Evolutionary conservation across 2,113 vertebrate species (phyloP).

Genomic region (Rostratula benghalensis): DNA sequence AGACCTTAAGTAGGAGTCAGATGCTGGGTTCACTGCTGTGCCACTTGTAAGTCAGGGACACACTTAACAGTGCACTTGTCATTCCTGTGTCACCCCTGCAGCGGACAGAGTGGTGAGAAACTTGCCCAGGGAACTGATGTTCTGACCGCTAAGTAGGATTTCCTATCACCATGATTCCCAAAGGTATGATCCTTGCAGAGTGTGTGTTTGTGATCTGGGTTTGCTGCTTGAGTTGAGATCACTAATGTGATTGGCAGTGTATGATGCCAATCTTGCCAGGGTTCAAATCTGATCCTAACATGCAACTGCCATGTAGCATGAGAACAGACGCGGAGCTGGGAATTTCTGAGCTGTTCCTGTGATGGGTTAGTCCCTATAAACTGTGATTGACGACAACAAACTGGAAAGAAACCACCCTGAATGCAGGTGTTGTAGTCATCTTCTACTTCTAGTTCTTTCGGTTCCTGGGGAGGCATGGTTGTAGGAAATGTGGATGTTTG

Average conservation of each 20-base stretch:
- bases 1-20: not conserved
- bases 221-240: not conserved
- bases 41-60: not conserved
- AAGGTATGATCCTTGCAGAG: not conserved
- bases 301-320: not conserved
- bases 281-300: not conserved
- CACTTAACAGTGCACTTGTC: not conserved
- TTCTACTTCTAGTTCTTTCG: not conserved
- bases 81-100: not conserved
- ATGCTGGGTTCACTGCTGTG: not conserved
- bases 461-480: not conserved
- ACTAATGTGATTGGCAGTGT: not conserved
- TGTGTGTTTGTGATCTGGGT: not conserved
- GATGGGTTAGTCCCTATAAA: not conserved
- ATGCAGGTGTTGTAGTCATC: not conserved
- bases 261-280: not conserved
- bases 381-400: not conserved
- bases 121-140: not conserved
- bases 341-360: not conserved
- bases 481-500: not conserved
- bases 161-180: not conserved
- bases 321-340: not conserved
- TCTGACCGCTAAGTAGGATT: not conserved
- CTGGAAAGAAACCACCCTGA: not conserved
- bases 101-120: not conserved